phyloP scores from a whole-genome alignment of 2,888 invertebrate species.

The Folsomia candida region DNA sequence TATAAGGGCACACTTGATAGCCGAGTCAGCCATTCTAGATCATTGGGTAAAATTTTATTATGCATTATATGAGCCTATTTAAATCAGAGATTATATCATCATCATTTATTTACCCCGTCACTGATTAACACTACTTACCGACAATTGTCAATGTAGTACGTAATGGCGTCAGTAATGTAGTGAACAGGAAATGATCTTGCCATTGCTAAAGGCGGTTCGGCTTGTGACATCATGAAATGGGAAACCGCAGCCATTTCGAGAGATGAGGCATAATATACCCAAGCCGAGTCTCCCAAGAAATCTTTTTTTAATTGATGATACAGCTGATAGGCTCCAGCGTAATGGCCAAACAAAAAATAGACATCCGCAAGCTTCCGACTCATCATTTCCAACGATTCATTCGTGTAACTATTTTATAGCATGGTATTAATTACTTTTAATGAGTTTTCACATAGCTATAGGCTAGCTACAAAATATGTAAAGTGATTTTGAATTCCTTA shows the following conservation, averaged over 20 bases:
- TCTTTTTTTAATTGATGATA: slow-evolving; percentile 97
- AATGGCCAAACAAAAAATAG: slow-evolving; percentile 93
- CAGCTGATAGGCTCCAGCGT: slow-evolving; percentile 84
- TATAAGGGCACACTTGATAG: slow-evolving; percentile 84
- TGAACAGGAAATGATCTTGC: slow-evolving; percentile 47
- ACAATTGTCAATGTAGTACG: slow-evolving; percentile 85
- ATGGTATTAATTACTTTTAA: neutral
- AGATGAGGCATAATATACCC: slow-evolving; percentile 95
- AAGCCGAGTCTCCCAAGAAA: slow-evolving; percentile 93
- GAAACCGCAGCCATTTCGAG: slow-evolving; percentile 93
- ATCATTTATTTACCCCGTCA: too few relatives aligned
- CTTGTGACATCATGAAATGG: slow-evolving; percentile 50
- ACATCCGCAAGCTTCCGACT: slow-evolving; percentile 88
- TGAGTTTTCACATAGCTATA: too few relatives aligned
- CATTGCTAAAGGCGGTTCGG: slow-evolving; percentile 38
- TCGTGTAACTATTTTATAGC: slow-evolving; percentile 48
- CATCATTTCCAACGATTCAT: slow-evolving; percentile 74
- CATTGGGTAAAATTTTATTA: slow-evolving; percentile 18
- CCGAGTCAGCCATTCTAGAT: slow-evolving; percentile 80
- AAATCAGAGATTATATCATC: too few relatives aligned
- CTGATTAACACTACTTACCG: too few relatives aligned
- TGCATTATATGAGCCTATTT: slow-evolving; percentile 5
- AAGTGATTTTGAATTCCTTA: slow-evolving; percentile 57
- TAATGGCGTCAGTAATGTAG: slow-evolving; percentile 90
- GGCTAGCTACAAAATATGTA: neutral